These are phyloP conservation scores for Calidris pugnax DNA, from an alignment of 2,113 vertebrate species.

Conservation along the genomic window DNA sequence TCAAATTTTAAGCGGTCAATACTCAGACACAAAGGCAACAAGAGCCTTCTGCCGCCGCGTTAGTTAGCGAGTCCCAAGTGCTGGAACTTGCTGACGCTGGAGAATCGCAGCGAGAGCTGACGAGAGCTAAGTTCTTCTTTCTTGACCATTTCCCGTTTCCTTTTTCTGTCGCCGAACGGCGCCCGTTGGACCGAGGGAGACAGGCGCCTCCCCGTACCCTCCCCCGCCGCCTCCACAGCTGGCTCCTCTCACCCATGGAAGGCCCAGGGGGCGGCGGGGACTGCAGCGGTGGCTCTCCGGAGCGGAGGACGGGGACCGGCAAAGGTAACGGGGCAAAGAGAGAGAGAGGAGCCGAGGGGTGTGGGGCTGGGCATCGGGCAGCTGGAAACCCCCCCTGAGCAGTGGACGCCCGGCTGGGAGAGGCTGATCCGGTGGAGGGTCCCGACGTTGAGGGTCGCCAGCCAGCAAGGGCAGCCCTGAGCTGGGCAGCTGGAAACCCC, in stretches of 20 bases:
- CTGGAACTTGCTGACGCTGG: too few species aligned
- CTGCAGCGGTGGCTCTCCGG: not conserved
- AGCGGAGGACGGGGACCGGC: not conserved
- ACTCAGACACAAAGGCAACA: not conserved
- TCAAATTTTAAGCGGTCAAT: fast-evolving
- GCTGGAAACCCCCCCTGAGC: not conserved
- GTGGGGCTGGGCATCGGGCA: fast-evolving
- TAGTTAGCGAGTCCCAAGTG: not conserved
- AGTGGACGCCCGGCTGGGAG: not conserved
- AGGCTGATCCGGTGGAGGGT: too few species aligned
- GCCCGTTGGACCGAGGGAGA: too few species aligned
- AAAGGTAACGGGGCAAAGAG: not conserved
- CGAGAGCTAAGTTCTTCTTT: not conserved
- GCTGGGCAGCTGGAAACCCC: not conserved
- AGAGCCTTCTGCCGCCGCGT: not conserved
- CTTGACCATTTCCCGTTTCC: not conserved
- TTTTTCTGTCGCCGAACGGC: too few species aligned
- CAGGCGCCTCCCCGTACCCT: too few species aligned
- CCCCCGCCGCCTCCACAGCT: not conserved
- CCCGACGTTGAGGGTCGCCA: not conserved
- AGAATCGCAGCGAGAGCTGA: not conserved
- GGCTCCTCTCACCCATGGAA: not conserved
- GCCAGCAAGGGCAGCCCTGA: too few species aligned
- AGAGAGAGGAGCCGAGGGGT: not conserved
- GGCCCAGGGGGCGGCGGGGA: not conserved